Conservation (phyloP, 2,888 invertebrate species). For the Callyntrura sp. region DNA sequence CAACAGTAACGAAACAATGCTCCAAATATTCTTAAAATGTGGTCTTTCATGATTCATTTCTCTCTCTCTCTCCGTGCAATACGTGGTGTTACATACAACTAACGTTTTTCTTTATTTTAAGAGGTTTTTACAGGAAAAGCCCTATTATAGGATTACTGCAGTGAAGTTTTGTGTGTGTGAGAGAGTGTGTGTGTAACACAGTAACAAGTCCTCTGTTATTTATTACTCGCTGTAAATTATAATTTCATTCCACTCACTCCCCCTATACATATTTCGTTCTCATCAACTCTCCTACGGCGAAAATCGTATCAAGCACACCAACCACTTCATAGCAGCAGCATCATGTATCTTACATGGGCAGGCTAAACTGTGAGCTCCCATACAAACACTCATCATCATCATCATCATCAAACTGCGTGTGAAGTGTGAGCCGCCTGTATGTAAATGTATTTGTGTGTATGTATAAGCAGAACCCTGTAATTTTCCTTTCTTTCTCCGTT, state of each 20-base stretch:
- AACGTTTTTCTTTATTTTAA: neutral
- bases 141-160: neutral
- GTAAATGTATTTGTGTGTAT: too few relatives aligned
- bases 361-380: neutral
- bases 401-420: constrained; percentile 42
- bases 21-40: too few relatives aligned
- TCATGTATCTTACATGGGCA: neutral
- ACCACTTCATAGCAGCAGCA: neutral
- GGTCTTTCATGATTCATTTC: too few relatives aligned
- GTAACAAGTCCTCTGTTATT: neutral
- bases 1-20: neutral
- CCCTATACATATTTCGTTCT: too few relatives aligned
- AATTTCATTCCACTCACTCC: neutral
- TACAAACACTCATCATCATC: constrained; percentile 30
- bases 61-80: too few relatives aligned
- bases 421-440: constrained; percentile 10
- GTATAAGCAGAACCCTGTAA: neutral
- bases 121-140: neutral
- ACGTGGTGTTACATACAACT: too few relatives aligned
- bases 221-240: neutral
- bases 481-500: constrained; percentile 17
- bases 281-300: too few relatives aligned
- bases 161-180: neutral
- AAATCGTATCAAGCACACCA: too few relatives aligned
- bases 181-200: constrained; percentile 8